Conservation (phyloP, 2,797 vertebrate genomes). For the Podarcis siculus region DNA sequence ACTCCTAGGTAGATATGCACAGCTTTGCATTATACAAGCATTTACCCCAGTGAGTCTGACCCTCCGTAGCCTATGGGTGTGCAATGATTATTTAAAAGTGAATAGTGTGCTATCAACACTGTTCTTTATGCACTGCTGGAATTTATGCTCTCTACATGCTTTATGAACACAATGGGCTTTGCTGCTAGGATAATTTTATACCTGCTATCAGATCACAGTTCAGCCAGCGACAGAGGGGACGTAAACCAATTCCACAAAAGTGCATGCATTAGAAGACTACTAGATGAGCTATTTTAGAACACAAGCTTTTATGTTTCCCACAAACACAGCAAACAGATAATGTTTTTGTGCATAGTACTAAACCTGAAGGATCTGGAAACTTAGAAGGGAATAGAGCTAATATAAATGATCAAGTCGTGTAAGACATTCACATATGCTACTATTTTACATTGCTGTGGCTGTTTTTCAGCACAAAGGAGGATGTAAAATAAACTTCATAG, state of each 20-base stretch:
- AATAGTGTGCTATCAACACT: not conserved
- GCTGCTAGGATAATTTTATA: conserved; percentile 21
- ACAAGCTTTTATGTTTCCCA: conserved; percentile 41
- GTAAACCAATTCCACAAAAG: conserved; percentile 7
- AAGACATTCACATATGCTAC: conserved; percentile 47
- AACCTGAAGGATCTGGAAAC: conserved; percentile 66
- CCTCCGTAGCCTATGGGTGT: not conserved
- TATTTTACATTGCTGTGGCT: conserved; percentile 27
- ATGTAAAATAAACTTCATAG: conserved; percentile 35
- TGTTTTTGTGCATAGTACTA: not conserved
- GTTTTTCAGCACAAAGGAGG: conserved; percentile 40
- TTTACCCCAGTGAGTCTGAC: not conserved
- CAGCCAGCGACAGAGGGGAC: not conserved
- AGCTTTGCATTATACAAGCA: not conserved
- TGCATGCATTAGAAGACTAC: conserved; percentile 27
- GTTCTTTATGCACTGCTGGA: conserved; percentile 26
- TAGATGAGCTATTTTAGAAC: conserved; percentile 23
- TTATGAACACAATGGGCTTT: not conserved
- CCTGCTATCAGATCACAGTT: conserved; percentile 4
- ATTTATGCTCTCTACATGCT: not conserved
- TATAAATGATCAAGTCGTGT: conserved; percentile 49
- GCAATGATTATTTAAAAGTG: not conserved
- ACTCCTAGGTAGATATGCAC: not conserved
- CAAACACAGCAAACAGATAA: conserved; percentile 40
- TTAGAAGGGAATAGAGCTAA: conserved; percentile 46